Base-by-base conservation (phyloP, 92 coral and sea anemone genomes). In the Porites lobata region DNA sequence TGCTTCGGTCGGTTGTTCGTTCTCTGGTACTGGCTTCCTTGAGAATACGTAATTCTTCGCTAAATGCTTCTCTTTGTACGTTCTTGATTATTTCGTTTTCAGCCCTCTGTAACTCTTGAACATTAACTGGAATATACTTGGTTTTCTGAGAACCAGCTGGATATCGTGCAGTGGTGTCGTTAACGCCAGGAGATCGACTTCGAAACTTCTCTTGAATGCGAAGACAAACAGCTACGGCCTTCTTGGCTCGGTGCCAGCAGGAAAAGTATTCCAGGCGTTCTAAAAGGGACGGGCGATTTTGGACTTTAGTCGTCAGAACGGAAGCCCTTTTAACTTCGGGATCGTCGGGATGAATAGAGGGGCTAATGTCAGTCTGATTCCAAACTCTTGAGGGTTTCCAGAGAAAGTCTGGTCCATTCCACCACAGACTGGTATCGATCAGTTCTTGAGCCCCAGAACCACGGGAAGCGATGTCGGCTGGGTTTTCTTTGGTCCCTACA, bases 381-480 rank as follows among this genome's bases (percentile, higher is more conserved):
- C 77, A 73, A 26, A 47, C 77, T 75, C 62, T 76, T 10, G 19
- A 51, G 58, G 24, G 29, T 26, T 26, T 26, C 29, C 29, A 26
- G 29, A 26, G 29, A 2, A 26, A 26, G 29, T 26, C 29, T 26
- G 29, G 29, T 26, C 29, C 29, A 26, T 26, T 26, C 29, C 29
- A 26, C 29, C 29, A 26, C 29, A 26, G 29, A 26, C 29, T 1
- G 29, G 0, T 26, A 26, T 26, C 29, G 29, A 26, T 26, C 29
- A 26, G 29, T 26, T 26, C 29, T 26, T 26, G 29, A 1, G 29
- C 29, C 29, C 29, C 29, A 2, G 29, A 26, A 80, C 91, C 91
- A 11, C 91, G 69, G n/a, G 91, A 88, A 15, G 83, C 91, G 57
- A 69, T 72, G n/a, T 88, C 91, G 12, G 88, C 91, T 8, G 87